phyloP scores from a whole-genome alignment of 2,797 vertebrate genomes.

The Epinephelus awoara region DNA sequence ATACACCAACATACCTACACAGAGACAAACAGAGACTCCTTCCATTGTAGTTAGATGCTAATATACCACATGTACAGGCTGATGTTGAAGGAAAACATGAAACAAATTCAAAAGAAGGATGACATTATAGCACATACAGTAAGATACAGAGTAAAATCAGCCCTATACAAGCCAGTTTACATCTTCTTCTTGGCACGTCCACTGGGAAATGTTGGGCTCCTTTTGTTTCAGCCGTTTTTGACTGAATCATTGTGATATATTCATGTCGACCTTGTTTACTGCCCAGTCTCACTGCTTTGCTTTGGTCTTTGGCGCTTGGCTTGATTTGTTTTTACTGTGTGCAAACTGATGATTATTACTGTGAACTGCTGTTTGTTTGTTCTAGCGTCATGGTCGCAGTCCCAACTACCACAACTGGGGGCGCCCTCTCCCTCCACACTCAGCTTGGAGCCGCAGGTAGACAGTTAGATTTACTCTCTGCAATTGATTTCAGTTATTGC shows the following conservation, averaged over 20 bases:
- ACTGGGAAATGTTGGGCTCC: not conserved
- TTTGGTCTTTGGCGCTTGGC: not conserved
- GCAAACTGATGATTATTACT: not conserved
- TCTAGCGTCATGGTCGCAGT: constrained; percentile 85
- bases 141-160: not conserved
- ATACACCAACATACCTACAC: too few species aligned
- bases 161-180: too few species aligned
- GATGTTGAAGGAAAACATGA: not conserved
- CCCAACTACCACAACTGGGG: constrained; percentile 93
- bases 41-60: not conserved
- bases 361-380: constrained; percentile 20
- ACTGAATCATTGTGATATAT: not conserved
- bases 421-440: constrained; percentile 81
- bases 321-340: not conserved
- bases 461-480: not conserved
- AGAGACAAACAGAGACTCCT: too few species aligned
- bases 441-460: constrained; percentile 90
- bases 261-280: not conserved
- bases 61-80: not conserved
- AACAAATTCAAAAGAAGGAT: not conserved
- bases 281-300: not conserved
- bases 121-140: not conserved
- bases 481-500: constrained; percentile 10
- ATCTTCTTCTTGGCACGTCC: not conserved
- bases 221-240: not conserved